Evolutionary conservation across 1,140 invertebrate species (phyloP).

Genomic region (Nymphalis io): DNA sequence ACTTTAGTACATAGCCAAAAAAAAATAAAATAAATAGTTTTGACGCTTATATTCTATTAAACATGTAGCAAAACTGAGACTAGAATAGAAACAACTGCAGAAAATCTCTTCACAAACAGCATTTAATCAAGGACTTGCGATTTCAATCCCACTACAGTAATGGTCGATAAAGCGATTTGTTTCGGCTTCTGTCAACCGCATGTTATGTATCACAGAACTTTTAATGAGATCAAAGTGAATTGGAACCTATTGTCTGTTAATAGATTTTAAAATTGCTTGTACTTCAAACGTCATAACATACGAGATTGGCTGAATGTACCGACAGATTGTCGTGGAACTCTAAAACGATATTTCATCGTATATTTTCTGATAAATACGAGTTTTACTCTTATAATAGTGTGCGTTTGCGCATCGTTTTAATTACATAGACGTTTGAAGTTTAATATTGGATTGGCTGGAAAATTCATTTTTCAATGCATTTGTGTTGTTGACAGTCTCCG

Average conservation of each 20-base stretch:
- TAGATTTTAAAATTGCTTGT: slow-evolving; percentile 2
- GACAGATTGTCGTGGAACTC: slow-evolving; percentile 31
- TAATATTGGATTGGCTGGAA: too few species aligned
- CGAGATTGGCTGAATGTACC: slow-evolving; percentile 13
- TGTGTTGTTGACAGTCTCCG: neutral
- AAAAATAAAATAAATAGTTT: too few species aligned
- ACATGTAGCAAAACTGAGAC: neutral
- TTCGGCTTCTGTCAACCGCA: slow-evolving; percentile 36
- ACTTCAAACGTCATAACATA: slow-evolving; percentile 5
- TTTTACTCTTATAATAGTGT: neutral
- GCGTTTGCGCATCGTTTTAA: neutral
- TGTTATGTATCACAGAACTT: slow-evolving; percentile 15
- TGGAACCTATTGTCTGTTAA: neutral
- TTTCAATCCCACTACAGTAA: slow-evolving; percentile 29
- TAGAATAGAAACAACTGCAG: slow-evolving; percentile 1
- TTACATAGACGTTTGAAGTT: too few species aligned
- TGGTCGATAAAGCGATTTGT: slow-evolving; percentile 35
- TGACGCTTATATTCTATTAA: too few species aligned
- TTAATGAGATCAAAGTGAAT: neutral
- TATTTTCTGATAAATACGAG: slow-evolving; percentile 4
- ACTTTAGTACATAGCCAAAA: too few species aligned
- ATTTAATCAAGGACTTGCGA: slow-evolving; percentile 32
- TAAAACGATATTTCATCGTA: slow-evolving; percentile 20
- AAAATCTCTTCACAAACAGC: slow-evolving; percentile 17
- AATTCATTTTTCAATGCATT: neutral